Evolutionary conservation across 2,797 vertebrate genomes (phyloP).

Genomic region (Neosilurus hyrtlii): DNA sequence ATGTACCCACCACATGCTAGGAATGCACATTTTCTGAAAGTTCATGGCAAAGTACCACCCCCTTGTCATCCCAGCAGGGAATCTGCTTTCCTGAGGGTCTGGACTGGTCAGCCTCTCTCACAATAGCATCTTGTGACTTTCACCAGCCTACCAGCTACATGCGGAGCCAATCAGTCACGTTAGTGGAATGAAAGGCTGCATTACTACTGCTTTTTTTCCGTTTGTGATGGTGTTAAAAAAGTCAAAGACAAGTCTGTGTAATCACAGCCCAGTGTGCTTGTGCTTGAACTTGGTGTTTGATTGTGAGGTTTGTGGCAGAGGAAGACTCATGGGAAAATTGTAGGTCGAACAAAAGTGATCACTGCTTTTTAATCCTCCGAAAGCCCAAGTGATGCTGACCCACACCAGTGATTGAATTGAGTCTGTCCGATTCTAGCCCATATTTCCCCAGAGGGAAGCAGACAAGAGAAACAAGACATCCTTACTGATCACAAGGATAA

Average conservation of each 20-base stretch:
- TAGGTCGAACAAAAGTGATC: slow-evolving; percentile 27
- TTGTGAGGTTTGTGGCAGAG: not conserved
- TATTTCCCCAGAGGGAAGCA: slow-evolving; percentile 18
- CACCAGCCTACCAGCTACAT: not conserved
- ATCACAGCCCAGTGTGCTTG: slow-evolving; percentile 2
- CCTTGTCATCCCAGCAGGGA: not conserved
- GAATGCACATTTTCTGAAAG: slow-evolving; percentile 33
- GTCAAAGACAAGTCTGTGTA: not conserved
- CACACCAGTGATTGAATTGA: slow-evolving; percentile 30
- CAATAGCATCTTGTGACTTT: not conserved
- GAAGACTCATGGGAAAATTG: slow-evolving; percentile 8
- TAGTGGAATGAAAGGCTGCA: slow-evolving; percentile 4
- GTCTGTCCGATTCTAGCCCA: slow-evolving; percentile 15
- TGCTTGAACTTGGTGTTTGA: slow-evolving; percentile 2
- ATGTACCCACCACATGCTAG: slow-evolving; percentile 9
- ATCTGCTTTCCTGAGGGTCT: not conserved
- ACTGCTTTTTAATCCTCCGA: slow-evolving; percentile 25
- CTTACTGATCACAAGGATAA: slow-evolving; percentile 29
- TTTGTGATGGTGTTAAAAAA: not conserved
- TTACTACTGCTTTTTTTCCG: not conserved
- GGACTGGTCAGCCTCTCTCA: not conserved
- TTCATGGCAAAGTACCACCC: not conserved
- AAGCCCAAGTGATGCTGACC: slow-evolving; percentile 31
- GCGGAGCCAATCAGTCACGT: slow-evolving; percentile 19
- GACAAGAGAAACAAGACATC: slow-evolving; percentile 11